A percentile compares a stretch with the other conserved stretches of the same genome.
These are phyloP conservation scores for Fundulus diaphanus DNA, from an alignment of 2,797 vertebrate species.

Conservation along the genomic window DNA sequence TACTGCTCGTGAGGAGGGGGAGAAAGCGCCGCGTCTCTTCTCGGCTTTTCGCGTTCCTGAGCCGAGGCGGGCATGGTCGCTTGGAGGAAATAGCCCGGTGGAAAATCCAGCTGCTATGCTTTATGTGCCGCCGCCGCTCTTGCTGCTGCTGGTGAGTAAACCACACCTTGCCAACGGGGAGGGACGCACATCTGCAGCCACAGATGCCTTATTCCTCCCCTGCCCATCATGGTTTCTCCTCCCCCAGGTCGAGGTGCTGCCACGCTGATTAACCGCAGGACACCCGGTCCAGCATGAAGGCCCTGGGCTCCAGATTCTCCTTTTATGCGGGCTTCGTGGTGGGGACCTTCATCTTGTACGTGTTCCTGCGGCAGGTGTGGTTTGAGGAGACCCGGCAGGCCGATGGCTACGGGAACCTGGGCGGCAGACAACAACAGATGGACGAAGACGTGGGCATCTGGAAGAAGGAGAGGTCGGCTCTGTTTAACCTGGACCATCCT, in stretches of 20 bases:
- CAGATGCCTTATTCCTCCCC: neutral
- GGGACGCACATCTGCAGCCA: conserved; percentile 11
- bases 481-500: conserved; percentile 82
- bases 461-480: conserved; percentile 82
- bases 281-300: conserved; percentile 71
- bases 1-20: neutral
- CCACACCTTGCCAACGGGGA: conserved; percentile 51
- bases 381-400: conserved; percentile 50
- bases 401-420: neutral
- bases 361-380: conserved; percentile 73
- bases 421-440: conserved; percentile 14
- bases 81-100: neutral
- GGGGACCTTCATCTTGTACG: conserved; percentile 78
- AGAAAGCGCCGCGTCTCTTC: neutral
- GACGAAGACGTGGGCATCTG: conserved; percentile 67
- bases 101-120: conserved; percentile 35
- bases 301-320: conserved; percentile 66
- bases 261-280: conserved; percentile 42
- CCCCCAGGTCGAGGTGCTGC: conserved; percentile 24
- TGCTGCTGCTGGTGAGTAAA: conserved; percentile 47
- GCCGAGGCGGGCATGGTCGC: neutral
- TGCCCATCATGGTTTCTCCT: neutral
- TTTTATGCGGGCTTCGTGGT: conserved; percentile 82
- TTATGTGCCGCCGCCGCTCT: neutral
- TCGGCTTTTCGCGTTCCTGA: neutral